Conservation (phyloP, 1,140 invertebrate species). For the Acromyrmex echinatior region DNA sequence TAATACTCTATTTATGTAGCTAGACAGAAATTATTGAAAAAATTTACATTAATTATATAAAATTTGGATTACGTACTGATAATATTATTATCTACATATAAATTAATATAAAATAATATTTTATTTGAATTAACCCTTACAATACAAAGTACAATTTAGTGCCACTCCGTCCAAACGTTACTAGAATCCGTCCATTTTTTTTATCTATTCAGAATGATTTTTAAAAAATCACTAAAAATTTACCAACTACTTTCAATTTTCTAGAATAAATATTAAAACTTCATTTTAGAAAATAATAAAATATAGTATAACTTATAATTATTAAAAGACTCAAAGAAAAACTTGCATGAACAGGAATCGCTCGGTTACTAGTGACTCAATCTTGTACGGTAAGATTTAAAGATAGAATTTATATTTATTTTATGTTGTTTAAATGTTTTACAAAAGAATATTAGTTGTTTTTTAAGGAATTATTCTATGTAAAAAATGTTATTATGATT, state of each 20-base stretch:
- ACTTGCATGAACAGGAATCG: no score
- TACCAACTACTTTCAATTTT: no score
- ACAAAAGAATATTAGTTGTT: neutral
- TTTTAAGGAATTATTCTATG: neutral
- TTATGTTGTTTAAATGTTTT: neutral
- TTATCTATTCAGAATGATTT: no score
- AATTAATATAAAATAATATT: neutral
- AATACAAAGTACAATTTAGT: no score
- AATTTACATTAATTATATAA: neutral
- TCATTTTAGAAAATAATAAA: no score
- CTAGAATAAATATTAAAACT: no score
- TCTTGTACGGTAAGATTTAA: neutral
- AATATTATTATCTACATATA: neutral
- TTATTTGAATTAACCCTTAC: neutral
- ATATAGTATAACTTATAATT: no score
- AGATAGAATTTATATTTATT: neutral
- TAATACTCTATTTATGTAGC: neutral
- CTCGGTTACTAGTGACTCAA: no score
- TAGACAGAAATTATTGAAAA: neutral
- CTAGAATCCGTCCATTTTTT: no score
- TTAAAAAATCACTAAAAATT: no score
- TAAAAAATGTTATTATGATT: neutral
- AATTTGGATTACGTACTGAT: neutral
- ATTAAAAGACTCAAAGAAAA: no score
- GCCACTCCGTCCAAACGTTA: no score